These are phyloP conservation scores for Seira sanloemensis DNA, from an alignment of 2,888 invertebrate genomes.

Conservation along the genomic window DNA sequence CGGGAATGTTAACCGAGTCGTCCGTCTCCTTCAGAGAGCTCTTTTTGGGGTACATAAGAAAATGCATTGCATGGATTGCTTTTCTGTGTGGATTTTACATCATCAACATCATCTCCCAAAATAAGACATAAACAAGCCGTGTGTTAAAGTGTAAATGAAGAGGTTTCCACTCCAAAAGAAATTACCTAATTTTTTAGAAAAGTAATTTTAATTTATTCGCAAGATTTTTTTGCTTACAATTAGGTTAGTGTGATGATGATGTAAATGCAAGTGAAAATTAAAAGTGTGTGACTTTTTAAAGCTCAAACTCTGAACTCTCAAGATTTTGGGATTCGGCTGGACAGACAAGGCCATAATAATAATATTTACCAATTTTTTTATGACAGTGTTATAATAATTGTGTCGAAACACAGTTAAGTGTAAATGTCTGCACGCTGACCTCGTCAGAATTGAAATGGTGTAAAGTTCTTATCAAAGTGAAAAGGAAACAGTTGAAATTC, in stretches of 20 bases:
- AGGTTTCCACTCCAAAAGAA: neutral
- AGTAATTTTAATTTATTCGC: neutral
- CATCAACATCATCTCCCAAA: conserved; percentile 57
- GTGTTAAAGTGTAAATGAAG: too few relatives aligned
- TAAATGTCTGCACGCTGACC: too few relatives aligned
- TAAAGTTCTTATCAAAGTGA: neutral
- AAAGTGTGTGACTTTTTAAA: too few relatives aligned
- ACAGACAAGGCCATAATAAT: too few relatives aligned
- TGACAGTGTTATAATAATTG: too few relatives aligned
- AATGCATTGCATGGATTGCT: neutral
- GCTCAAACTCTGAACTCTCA: too few relatives aligned
- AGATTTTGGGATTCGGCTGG: too few relatives aligned
- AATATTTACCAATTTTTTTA: too few relatives aligned
- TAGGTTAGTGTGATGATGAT: neutral
- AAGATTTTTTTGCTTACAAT: neutral
- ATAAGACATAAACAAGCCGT: conserved; percentile 54
- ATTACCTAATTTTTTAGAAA: too few relatives aligned
- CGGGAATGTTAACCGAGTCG: conserved; percentile 58
- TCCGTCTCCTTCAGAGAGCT: conserved; percentile 19
- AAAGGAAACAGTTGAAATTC: too few relatives aligned
- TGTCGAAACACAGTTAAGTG: too few relatives aligned
- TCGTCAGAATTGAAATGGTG: too few relatives aligned
- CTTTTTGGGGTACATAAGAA: neutral
- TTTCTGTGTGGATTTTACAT: conserved; percentile 28
- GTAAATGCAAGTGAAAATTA: neutral